Base-by-base conservation (phyloP, 2,113 vertebrate genomes). In the Brachyhypopomus gauderio region DNA sequence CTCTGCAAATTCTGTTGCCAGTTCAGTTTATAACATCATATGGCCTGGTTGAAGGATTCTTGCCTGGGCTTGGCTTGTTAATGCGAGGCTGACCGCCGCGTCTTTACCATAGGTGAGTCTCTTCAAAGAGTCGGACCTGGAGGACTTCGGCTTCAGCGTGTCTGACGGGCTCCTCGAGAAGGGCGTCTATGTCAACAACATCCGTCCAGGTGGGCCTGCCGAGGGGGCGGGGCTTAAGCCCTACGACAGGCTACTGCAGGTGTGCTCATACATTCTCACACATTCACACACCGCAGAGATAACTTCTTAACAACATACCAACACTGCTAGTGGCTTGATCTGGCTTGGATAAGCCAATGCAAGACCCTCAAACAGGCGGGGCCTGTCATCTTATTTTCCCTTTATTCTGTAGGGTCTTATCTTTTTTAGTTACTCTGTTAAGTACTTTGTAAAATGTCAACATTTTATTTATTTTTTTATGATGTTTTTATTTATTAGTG, bases 91-190 rank as follows among this genome's bases (percentile, higher is more conserved):
- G 64, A 67, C 30, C 23, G 60, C 9, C 7, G 20, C 30, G 17
- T 34, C 0, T 38, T 0, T 48, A 7, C 20, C 23, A 5, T 34
- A 99, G 98, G 92, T 99, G 88, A 96, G 94, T 86, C 92, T 99
- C 77, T 95, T 94, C 82, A 99, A 99, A 89, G 93, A 94, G 74
- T 94, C 95, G 0, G 96, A 98, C 58, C 87, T 94, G 86, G 97
- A 98, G 60, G 97, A 99, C 86, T 99, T 99, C 38, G 98, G 98
- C n/a, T 99, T 99, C 91, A 99, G 97, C 2, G 96, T 99, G 77
- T 97, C 98, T 1, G 98, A 99, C 12, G 96, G 97, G 5, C 90
- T 99, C 80, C 22, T 98, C 85, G 98, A 99, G 87, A 97, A 98
- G 83, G 98, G 98, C 0, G 97, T 99, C 0, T 99, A 98, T 9